A percentile compares a stretch with the other conserved stretches of the same genome.
Evolutionary conservation across 2,113 vertebrate genomes (phyloP).

Genomic region (Macrotus californicus): DNA sequence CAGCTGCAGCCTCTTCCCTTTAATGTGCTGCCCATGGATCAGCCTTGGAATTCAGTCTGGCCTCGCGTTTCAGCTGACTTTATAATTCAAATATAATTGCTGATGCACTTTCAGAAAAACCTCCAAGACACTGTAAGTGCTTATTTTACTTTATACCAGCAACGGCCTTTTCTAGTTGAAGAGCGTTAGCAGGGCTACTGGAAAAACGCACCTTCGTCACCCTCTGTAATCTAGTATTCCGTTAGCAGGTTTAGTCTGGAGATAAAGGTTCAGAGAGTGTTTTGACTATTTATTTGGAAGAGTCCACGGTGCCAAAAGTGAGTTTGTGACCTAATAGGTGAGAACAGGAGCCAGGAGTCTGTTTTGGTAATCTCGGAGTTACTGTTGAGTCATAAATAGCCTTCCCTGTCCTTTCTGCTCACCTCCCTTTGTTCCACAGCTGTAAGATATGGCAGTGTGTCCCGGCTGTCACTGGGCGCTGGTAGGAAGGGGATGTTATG

Average conservation of each 20-base stretch:
- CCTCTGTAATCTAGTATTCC: background rate
- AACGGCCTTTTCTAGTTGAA: conserved; percentile 68
- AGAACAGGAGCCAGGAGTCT: background rate
- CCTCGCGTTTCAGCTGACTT: conserved; percentile 67
- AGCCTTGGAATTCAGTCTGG: conserved; percentile 77
- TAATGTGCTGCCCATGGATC: conserved; percentile 62
- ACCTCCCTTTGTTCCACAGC: background rate
- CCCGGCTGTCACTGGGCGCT: background rate
- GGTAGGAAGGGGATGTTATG: background rate
- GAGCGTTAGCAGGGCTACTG: conserved; percentile 53
- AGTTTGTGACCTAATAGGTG: background rate
- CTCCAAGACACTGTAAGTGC: conserved; percentile 69
- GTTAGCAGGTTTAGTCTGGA: conserved; percentile 48
- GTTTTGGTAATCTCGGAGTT: background rate
- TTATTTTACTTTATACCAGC: conserved; percentile 73
- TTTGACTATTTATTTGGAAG: conserved; percentile 40
- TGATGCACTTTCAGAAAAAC: conserved; percentile 71
- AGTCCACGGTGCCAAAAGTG: background rate
- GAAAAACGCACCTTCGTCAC: conserved; percentile 48
- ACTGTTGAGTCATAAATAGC: background rate
- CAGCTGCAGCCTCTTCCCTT: conserved; percentile 75
- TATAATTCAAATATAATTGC: conserved; percentile 81
- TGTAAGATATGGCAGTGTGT: background rate
- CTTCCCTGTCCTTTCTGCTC: background rate
- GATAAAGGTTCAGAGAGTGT: conserved; percentile 38